Conservation (phyloP, 2,113 vertebrate genomes). For the Osmerus eperlanus region DNA sequence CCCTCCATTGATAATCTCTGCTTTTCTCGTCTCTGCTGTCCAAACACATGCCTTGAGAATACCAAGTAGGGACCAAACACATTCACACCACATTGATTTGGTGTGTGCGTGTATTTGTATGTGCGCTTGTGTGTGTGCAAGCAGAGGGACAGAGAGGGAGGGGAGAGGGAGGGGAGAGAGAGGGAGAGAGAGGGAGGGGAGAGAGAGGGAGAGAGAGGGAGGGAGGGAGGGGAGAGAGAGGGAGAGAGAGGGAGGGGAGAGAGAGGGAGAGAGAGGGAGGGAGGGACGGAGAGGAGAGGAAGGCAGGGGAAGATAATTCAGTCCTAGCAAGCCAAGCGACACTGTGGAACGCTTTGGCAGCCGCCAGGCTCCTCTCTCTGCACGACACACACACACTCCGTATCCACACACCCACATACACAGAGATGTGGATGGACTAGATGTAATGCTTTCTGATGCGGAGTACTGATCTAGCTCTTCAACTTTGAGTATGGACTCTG, state of each 20-base stretch:
- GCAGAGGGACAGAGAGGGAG: constrained; percentile 45
- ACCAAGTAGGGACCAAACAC: constrained; percentile 58
- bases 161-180: constrained; percentile 14
- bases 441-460: constrained; percentile 52
- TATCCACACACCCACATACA: constrained; percentile 14
- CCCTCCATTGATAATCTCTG: constrained; percentile 8
- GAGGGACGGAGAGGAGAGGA: constrained; percentile 23
- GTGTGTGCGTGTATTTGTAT: constrained; percentile 31
- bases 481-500: constrained; percentile 78
- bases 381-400: constrained; percentile 17
- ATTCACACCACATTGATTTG: constrained; percentile 29
- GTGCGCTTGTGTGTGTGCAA: constrained; percentile 21
- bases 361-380: constrained; percentile 43
- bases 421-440: constrained; percentile 38
- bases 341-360: constrained; percentile 46
- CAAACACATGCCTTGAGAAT: constrained; percentile 42
- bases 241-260: constrained; percentile 22
- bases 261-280: constrained; percentile 27
- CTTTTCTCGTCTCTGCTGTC: constrained; percentile 38
- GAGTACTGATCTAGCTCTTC: constrained; percentile 56
- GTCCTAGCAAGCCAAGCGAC: constrained; percentile 52
- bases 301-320: constrained; percentile 29
- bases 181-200: background rate
- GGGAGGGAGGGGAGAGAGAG: constrained; percentile 34
- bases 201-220: constrained; percentile 27